Conservation (phyloP, 2,797 vertebrate species). For the Arctocebus calabarensis region DNA sequence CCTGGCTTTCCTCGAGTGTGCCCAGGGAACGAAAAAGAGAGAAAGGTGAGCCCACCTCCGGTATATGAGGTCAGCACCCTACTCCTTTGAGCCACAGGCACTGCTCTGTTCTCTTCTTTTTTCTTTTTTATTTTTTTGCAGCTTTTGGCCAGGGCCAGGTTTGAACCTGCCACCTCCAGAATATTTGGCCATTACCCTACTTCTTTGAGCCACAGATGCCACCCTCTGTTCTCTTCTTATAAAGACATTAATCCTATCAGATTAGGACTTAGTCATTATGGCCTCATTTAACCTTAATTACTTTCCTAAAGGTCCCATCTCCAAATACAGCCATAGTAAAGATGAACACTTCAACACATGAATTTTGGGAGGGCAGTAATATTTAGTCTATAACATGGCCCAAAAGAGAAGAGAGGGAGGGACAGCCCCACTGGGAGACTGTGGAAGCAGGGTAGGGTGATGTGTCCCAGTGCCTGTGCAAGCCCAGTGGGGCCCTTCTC, state of each 20-base stretch:
- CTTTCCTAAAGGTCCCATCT: neutral
- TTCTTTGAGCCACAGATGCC: too few relatives aligned
- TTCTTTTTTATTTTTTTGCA: neutral
- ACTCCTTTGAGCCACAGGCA: too few relatives aligned
- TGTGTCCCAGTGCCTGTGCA: neutral
- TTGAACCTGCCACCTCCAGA: too few relatives aligned
- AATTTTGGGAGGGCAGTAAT: neutral
- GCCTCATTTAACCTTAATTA: conserved; percentile 31
- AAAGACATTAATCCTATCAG: neutral
- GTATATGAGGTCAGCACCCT: too few relatives aligned
- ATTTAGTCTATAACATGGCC: neutral
- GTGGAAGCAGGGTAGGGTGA: neutral
- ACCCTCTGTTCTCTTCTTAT: neutral
- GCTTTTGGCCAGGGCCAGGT: too few relatives aligned
- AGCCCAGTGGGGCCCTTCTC: neutral
- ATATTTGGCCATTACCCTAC: too few relatives aligned
- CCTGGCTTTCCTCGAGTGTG: neutral
- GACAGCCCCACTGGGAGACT: neutral
- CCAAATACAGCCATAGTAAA: neutral
- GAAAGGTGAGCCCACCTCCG: neutral
- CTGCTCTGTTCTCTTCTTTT: neutral
- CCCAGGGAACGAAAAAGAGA: neutral
- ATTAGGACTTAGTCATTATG: neutral
- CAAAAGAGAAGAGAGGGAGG: neutral
- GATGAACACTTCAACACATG: neutral